Percentiles rank a stretch among this genome's conserved stretches.
phyloP scores from a whole-genome alignment of 2,888 invertebrate species.

The Lottia scabra region DNA sequence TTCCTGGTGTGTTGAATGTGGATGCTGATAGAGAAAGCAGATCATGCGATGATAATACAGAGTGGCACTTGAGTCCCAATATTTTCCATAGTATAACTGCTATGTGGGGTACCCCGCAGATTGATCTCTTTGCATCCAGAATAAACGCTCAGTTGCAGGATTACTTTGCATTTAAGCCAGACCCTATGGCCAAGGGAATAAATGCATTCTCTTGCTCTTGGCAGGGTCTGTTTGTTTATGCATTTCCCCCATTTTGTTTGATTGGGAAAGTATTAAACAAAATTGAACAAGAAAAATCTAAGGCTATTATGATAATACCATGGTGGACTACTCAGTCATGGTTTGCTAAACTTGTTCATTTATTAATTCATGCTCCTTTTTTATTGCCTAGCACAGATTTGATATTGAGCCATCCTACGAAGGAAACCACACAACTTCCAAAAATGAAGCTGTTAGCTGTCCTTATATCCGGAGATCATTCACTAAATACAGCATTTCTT shows the following conservation, averaged over 20 bases:
- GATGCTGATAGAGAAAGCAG: constrained; percentile 9
- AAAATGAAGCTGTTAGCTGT: not conserved
- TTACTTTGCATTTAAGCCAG: constrained; percentile 8
- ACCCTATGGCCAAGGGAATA: constrained; percentile 16
- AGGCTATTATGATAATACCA: constrained; percentile 20
- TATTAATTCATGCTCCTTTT: too few relatives aligned
- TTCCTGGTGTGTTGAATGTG: constrained; percentile 6
- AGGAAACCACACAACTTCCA: too few relatives aligned
- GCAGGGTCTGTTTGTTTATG: constrained; percentile 15
- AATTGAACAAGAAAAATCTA: constrained; percentile 13
- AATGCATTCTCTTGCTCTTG: constrained; percentile 19
- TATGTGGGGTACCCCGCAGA: not conserved
- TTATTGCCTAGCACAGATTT: too few relatives aligned
- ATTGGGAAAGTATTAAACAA: constrained; percentile 19
- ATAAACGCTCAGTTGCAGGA: not conserved
- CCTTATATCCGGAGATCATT: not conserved
- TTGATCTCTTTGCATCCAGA: not conserved
- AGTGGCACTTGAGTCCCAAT: constrained; percentile 14
- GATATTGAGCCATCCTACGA: too few relatives aligned
- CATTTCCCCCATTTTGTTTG: constrained; percentile 25
- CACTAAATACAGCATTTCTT: too few relatives aligned
- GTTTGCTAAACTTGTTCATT: constrained; percentile 13
- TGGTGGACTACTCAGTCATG: constrained; percentile 25
- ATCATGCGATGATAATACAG: constrained; percentile 2
- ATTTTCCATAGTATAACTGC: not conserved